These are phyloP conservation scores for Rhyacophila brunnea DNA, from an alignment of 1,140 invertebrate genomes.

Conservation along the genomic window DNA sequence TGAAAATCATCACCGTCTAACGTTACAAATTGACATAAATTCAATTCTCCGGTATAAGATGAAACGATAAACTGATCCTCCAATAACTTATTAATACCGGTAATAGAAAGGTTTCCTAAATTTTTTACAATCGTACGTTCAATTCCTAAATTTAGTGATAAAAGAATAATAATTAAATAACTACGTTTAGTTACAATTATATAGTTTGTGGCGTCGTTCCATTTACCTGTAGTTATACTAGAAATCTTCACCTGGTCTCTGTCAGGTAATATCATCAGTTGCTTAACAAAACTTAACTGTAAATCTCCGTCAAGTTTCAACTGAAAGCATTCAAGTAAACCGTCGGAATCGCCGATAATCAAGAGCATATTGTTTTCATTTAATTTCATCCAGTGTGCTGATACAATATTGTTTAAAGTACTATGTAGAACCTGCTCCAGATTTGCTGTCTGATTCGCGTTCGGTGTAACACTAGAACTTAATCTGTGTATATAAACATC, in stretches of 20 bases:
- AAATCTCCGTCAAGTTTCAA: background rate
- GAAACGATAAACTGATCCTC: slow-evolving; percentile 3
- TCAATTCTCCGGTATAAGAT: slow-evolving; percentile 1
- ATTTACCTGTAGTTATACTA: background rate
- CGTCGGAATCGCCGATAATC: background rate
- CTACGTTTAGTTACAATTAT: slow-evolving; percentile 7
- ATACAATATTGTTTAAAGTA: background rate
- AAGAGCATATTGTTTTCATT: background rate
- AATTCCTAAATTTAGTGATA: background rate
- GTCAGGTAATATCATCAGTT: slow-evolving; percentile 2
- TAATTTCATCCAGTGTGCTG: background rate
- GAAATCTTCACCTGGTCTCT: slow-evolving; percentile 8
- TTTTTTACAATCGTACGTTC: background rate
- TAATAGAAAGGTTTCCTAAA: slow-evolving; percentile 7
- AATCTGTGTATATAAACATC: slow-evolving; percentile 17
- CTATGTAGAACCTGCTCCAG: background rate
- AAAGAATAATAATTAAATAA: slow-evolving; percentile 6
- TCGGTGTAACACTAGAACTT: background rate
- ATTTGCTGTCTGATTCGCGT: background rate
- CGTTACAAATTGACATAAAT: background rate
- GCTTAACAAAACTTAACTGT: background rate
- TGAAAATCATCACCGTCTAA: background rate
- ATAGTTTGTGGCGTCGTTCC: background rate
- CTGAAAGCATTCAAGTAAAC: background rate
- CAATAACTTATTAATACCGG: slow-evolving; percentile 5